Evolutionary conservation across 2,888 invertebrate species (phyloP), one percentile per base, ranked within the genome.

Genomic region (Sminthurinus aureus): DNA sequence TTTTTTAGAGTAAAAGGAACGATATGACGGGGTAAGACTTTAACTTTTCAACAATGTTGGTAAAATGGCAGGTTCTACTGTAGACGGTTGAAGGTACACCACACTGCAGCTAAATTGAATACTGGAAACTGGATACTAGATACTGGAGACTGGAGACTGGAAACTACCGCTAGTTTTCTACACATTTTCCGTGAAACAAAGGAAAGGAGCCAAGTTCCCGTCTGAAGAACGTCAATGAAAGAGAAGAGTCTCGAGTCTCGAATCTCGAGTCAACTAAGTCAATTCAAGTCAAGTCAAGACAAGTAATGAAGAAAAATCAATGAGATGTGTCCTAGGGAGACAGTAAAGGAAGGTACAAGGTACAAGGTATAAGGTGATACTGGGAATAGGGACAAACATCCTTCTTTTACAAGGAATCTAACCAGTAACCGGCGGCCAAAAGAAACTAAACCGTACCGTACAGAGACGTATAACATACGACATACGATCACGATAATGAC

Each of bases 251-350:
- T n/a, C n/a, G n/a, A n/a, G n/a, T n/a, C n/a, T n/a, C n/a, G n/a
- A n/a, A n/a, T n/a, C n/a, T n/a, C n/a, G n/a, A n/a, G n/a, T n/a
- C n/a, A n/a, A n/a, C n/a, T n/a, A n/a, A n/a, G n/a, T n/a, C n/a
- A n/a, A n/a, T n/a, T n/a, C n/a, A n/a, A n/a, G n/a, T n/a, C n/a
- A n/a, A 69, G 69, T 22, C 2, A 22, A 77, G 78, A 51, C 75
- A 75, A 78, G 78, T 78, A 66, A 78, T 78, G 78, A 78, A 66
- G 78, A 74, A 81, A 81, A 81, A 81, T 81, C 80, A 81, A 81
- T 81, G 80, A 74, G 80, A 81, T 81, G 80, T 81, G 80, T 71
- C 71, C 51, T 71, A 52, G 58, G 58, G 71, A 81, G 74, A 73
- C n/a, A n/a, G n/a, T n/a, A n/a, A 73, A 66, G 78, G 66, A 64